Conservation (phyloP, 2,113 vertebrate species). For the Oreocharis arfaki region DNA sequence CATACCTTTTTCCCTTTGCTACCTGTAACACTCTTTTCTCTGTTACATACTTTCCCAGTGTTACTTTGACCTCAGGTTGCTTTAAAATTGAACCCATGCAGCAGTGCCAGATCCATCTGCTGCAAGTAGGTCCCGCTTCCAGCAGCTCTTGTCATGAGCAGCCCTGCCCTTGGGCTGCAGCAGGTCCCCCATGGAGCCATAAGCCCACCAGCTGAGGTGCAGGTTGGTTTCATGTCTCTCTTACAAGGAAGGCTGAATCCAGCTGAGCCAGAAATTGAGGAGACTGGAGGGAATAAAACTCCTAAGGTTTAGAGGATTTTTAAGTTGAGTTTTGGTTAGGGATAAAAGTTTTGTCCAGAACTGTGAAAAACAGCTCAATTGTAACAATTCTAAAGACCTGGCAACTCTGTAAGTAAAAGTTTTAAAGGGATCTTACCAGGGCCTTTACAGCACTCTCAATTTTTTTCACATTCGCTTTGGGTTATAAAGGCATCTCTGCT, state of each 20-base stretch:
- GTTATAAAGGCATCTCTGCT: neutral
- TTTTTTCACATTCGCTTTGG: neutral
- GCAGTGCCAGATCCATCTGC: neutral
- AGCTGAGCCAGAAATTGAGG: neutral
- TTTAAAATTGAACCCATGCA: neutral
- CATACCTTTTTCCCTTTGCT: neutral
- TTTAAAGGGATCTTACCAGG: neutral
- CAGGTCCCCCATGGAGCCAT: fast-evolving
- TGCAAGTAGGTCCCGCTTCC: neutral
- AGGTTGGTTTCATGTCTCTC: neutral
- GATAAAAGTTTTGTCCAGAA: neutral
- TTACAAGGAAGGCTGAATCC: neutral
- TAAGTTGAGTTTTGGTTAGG: neutral
- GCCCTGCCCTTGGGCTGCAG: neutral
- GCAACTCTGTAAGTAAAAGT: neutral
- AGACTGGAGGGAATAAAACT: neutral
- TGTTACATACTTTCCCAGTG: no score
- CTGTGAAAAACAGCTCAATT: neutral
- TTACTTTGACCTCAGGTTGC: neutral
- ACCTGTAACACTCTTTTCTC: neutral
- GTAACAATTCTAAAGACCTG: neutral
- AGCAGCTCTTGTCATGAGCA: neutral
- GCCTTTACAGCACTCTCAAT: neutral
- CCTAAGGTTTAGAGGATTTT: neutral
- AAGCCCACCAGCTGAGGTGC: neutral